phyloP scores from a whole-genome alignment of 2,113 vertebrate genomes.

The Mixornis gularis region DNA sequence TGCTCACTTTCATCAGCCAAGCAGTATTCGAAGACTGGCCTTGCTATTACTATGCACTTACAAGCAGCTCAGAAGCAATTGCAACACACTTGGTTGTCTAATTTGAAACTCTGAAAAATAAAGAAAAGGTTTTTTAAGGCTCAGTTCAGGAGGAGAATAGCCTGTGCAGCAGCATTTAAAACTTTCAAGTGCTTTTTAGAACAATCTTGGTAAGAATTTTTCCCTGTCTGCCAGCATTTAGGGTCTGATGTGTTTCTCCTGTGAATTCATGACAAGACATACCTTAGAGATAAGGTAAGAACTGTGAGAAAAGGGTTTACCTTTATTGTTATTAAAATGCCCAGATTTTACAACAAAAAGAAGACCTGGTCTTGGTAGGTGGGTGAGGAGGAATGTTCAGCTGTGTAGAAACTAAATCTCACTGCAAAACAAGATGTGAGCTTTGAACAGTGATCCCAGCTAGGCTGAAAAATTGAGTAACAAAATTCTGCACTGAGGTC shows the following conservation, averaged over 20 bases:
- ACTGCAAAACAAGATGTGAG: neutral
- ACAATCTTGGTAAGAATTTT: neutral
- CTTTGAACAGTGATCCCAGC: neutral
- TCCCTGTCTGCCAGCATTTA: neutral
- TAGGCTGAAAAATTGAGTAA: neutral
- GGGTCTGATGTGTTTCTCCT: neutral
- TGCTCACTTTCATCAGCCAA: slow-evolving; percentile 47
- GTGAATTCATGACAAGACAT: neutral
- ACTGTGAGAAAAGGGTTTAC: neutral
- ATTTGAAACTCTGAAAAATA: slow-evolving; percentile 15
- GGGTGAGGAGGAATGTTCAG: neutral
- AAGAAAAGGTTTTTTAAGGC: neutral
- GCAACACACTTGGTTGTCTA: slow-evolving; percentile 38
- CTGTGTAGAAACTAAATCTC: neutral
- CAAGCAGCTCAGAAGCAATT: slow-evolving; percentile 46
- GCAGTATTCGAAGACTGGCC: neutral
- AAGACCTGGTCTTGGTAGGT: neutral
- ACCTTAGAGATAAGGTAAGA: neutral
- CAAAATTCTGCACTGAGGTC: neutral
- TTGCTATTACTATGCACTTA: slow-evolving; percentile 51
- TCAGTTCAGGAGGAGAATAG: neutral
- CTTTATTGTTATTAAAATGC: neutral
- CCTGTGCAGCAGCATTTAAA: slow-evolving; percentile 4
- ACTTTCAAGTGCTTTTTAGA: slow-evolving; percentile 23
- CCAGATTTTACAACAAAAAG: neutral